Evolutionary conservation across 1,140 invertebrate species (phyloP).

Genomic region (Elymnias hypermnestra): DNA sequence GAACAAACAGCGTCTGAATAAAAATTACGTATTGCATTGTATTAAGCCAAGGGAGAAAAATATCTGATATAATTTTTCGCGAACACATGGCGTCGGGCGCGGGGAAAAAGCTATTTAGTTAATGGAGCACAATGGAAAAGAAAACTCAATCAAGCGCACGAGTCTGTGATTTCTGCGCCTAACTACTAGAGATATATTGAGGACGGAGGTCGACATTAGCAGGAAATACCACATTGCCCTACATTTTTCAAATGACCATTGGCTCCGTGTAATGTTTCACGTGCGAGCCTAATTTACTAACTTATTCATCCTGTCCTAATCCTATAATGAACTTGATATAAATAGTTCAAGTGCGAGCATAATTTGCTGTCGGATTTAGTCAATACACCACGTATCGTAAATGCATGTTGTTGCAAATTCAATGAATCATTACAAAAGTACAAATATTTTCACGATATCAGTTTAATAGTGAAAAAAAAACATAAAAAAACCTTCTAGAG

Average conservation of each 20-base stretch:
- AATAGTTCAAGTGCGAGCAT: no score
- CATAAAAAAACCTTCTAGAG: no score
- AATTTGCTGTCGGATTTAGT: no score
- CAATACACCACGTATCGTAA: no score
- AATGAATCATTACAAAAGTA: no score
- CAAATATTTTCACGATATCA: no score
- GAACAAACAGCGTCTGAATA: slow-evolving; percentile 2
- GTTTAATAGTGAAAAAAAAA: no score
- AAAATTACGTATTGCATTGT: slow-evolving; percentile 10
- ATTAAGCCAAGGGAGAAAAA: slow-evolving; percentile 38
- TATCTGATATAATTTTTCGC: slow-evolving; percentile 59
- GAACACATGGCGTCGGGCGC: slow-evolving; percentile 51
- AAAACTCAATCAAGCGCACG: slow-evolving; percentile 69
- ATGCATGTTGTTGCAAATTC: no score
- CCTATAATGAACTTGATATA: no score
- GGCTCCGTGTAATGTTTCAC: slow-evolving; percentile 57
- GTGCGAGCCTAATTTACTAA: slow-evolving; percentile 46
- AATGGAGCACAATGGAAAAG: slow-evolving; percentile 70
- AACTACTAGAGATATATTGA: slow-evolving; percentile 67
- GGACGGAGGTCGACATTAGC: slow-evolving; percentile 51
- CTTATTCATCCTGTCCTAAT: not conserved
- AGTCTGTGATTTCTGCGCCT: slow-evolving; percentile 66
- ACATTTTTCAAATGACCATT: slow-evolving; percentile 49
- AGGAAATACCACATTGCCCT: slow-evolving; percentile 34
- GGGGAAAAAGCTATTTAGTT: slow-evolving; percentile 62